phyloP scores from a whole-genome alignment of 2,888 invertebrate genomes.

The Cerastis leucographa region DNA sequence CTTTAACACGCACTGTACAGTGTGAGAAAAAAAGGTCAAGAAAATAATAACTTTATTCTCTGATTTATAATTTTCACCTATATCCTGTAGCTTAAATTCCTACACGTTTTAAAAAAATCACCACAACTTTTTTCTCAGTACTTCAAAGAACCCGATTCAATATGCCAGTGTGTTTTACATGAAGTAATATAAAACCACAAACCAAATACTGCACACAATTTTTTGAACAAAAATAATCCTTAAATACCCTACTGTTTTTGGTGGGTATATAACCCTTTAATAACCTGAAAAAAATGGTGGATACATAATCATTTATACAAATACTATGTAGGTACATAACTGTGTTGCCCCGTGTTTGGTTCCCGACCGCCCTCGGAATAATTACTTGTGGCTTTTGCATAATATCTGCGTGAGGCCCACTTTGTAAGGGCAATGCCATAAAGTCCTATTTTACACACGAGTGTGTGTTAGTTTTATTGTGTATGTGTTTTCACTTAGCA shows the following conservation, averaged over 20 bases:
- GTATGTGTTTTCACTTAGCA: constrained; percentile 38
- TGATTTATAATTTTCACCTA: background rate
- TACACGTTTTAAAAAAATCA: background rate
- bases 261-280: constrained; percentile 4
- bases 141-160: background rate
- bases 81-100: background rate
- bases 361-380: constrained; percentile 53
- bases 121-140: background rate
- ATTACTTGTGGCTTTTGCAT: constrained; percentile 68
- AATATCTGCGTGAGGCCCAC: constrained; percentile 58
- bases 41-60: background rate
- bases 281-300: background rate
- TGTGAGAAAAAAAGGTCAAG: background rate
- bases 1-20: too few relatives aligned
- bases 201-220: background rate
- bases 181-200: background rate
- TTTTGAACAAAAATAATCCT: background rate
- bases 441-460: constrained; percentile 1
- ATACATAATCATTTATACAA: constrained; percentile 18
- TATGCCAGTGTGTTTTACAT: background rate
- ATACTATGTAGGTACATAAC: constrained; percentile 30
- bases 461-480: constrained; percentile 28
- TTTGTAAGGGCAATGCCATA: constrained; percentile 47
- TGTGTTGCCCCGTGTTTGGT: constrained; percentile 42
- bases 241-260: background rate